Evolutionary conservation across 35 echinoderm and acorn worm genomes (phyloP), one percentile per base, ranked within the genome.

Genomic region (Ophiothrix spiculata): DNA sequence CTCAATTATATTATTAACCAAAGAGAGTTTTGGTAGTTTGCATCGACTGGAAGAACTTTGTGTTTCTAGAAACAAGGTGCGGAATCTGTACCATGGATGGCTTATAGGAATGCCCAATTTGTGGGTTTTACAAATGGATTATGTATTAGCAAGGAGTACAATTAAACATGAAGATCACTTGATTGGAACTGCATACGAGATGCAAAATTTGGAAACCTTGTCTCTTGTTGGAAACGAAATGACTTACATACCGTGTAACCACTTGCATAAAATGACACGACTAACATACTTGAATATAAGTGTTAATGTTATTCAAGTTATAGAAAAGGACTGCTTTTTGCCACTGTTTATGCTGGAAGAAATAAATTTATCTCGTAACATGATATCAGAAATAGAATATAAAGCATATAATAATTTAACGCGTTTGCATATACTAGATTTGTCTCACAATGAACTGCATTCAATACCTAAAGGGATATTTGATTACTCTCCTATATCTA

Each of bases 51-150:
- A 91, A 35, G 89, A 91, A 35, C 56, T 91, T 21, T 38, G 76
- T 33, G 36, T 91, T 15, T 86, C 89, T 6, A 21, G 73, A 13
- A 91, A 91, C 40, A 42, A 19, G 23, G 81, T 91, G 4, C 33
- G 78, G 34, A 14, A 38, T 32, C 29, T 91, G 35, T 79, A 41
- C 15, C 42, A 41, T 13, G 75, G 77, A 32, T 91, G 89, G 89
- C 76, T 91, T 42, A 86, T 40, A 29, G 56, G 34, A 12, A 40
- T 91, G 25, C 56, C 46, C 35, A 86, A 79, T 40, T 29, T 85
- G 33, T 91, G 89, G 89, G 83, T 81, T 4, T 64, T 91, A n/a
- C 19, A 90, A 56, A 82, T 90, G 74, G 81, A 77, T 31, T 73
- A 15, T 39, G 80, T 74, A 35, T 13, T 84, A 12, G 34, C 56